These are phyloP conservation scores for Euspilapteryx auroguttella DNA, from an alignment of 2,888 invertebrate species.

Conservation along the genomic window DNA sequence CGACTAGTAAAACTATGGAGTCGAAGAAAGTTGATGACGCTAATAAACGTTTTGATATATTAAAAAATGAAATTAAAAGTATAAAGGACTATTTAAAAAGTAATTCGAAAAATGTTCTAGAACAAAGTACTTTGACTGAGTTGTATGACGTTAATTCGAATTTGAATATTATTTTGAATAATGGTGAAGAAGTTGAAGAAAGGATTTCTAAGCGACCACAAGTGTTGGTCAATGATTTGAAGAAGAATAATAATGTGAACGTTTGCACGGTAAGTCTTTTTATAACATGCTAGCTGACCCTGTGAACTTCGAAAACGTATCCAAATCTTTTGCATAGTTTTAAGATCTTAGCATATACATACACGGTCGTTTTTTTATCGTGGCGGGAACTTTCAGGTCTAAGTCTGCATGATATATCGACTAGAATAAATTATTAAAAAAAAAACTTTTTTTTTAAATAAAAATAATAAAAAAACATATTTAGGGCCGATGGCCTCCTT, in stretches of 20 bases:
- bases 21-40: slow-evolving; percentile 15
- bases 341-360: too few species aligned
- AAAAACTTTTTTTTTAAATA: too few species aligned
- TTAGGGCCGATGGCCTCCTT: too few species aligned
- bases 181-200: slow-evolving; percentile 13
- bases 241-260: slow-evolving; percentile 40
- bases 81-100: slow-evolving; percentile 24
- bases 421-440: too few species aligned
- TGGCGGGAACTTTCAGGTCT: too few species aligned
- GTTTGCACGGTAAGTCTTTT: slow-evolving; percentile 1
- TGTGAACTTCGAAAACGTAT: too few species aligned
- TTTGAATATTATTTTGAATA: slow-evolving; percentile 17
- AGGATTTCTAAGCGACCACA: slow-evolving; percentile 13
- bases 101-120: slow-evolving; percentile 20
- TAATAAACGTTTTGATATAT: slow-evolving; percentile 19
- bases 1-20: slow-evolving; percentile 9
- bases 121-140: slow-evolving; percentile 24
- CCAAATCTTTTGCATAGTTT: too few species aligned
- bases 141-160: slow-evolving; percentile 17
- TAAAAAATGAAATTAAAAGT: slow-evolving; percentile 23
- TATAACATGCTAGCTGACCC: too few species aligned
- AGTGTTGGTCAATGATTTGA: slow-evolving; percentile 36
- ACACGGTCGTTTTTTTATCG: too few species aligned
- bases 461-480: too few species aligned
- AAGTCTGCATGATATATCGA: too few species aligned